Evolutionary conservation across 2,888 invertebrate species (phyloP).

Genomic region (Nomada goodeniana): DNA sequence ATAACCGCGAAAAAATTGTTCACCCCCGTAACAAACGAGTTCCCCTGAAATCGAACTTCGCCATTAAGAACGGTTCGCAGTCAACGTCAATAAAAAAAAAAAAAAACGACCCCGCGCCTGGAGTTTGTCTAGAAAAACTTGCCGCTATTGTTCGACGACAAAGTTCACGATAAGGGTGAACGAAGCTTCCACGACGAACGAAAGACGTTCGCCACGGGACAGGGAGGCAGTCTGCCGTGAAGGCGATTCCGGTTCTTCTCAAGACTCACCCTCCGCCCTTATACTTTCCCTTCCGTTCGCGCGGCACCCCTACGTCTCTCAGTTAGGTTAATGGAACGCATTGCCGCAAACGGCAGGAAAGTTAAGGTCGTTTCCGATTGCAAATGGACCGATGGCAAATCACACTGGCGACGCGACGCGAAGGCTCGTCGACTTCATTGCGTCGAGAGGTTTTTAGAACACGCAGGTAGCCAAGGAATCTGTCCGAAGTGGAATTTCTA

Average conservation of each 20-base stretch:
- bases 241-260: conserved; percentile 70
- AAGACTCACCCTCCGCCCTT: conserved; percentile 57
- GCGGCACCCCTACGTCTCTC: conserved; percentile 24
- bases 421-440: conserved; percentile 51
- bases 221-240: conserved; percentile 68
- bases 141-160: conserved; percentile 38
- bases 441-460: background rate
- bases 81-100: too few species aligned
- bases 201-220: conserved; percentile 28
- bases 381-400: conserved; percentile 71
- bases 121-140: conserved; percentile 16
- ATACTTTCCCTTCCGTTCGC: conserved; percentile 46
- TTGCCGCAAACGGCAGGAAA: conserved; percentile 72
- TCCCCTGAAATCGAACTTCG: too few species aligned
- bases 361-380: conserved; percentile 75
- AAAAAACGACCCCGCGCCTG: too few species aligned
- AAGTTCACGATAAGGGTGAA: conserved; percentile 4
- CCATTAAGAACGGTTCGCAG: too few species aligned
- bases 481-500: conserved; percentile 1
- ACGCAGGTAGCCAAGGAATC: conserved; percentile 26
- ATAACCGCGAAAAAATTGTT: too few species aligned
- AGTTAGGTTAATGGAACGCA: conserved; percentile 77
- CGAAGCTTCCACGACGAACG: conserved; percentile 4
- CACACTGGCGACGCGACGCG: conserved; percentile 39
- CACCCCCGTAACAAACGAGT: too few species aligned